phyloP scores from a whole-genome alignment of 2,113 vertebrate genomes.

The Myrmophylax atrothorax region DNA sequence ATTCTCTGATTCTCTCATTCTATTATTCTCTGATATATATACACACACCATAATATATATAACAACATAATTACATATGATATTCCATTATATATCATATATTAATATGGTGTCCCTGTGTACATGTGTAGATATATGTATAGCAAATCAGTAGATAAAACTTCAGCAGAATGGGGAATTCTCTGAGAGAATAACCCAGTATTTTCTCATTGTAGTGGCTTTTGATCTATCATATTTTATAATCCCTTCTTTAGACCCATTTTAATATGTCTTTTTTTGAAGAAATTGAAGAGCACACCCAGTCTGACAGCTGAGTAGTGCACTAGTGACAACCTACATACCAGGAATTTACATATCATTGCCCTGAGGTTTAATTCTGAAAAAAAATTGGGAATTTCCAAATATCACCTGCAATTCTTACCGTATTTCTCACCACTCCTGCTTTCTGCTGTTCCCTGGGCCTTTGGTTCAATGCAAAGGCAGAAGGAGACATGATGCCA shows the following conservation, averaged over 20 bases:
- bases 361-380: background rate
- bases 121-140: background rate
- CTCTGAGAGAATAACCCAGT: background rate
- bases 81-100: background rate
- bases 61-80: background rate
- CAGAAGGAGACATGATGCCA: background rate
- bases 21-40: background rate
- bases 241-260: background rate
- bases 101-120: background rate
- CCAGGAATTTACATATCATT: background rate
- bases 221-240: background rate
- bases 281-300: background rate
- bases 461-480: background rate
- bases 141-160: background rate
- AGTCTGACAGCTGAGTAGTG: background rate
- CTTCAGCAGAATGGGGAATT: background rate
- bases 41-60: background rate
- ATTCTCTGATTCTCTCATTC: background rate
- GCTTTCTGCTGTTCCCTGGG: background rate
- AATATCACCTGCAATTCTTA: background rate
- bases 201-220: background rate
- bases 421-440: background rate
- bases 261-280: background rate
- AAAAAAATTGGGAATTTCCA: background rate
- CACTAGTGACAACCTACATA: background rate